Evolutionary conservation across 1,140 invertebrate species (phyloP), one percentile per base, ranked within the genome.

Genomic region (Druon quercuslanigerum): DNA sequence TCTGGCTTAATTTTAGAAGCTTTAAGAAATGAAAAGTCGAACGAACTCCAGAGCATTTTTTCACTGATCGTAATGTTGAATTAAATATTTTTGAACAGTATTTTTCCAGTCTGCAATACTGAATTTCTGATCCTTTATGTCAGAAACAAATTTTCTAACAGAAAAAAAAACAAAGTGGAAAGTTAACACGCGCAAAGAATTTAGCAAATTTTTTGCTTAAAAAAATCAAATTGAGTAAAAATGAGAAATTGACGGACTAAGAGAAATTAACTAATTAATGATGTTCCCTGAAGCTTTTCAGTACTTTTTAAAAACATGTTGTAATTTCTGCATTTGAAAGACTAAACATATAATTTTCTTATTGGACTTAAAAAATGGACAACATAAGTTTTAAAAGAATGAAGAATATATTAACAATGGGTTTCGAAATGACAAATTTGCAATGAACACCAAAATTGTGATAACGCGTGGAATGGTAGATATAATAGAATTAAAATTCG

Each of bases 1-100:
- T 81, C 73, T 78, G 73, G 82, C 75, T 79, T 86, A 87, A 86
- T 87, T 86, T 86, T 86, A 78, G 76, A 85, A 79, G 82, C 74
- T 85, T 87, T 81, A 73, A 54, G 72, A 19, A 17, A 51, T 76
- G 56, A 54, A 40, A 70, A 72, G 4, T 50, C 54, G 71, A 25
- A 57, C 72, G 74, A 51, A 73, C 7, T 14, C 72, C 33, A 66
- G 60, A 16, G 60, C 14, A 76, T 74, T 57, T 77, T 81, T 40
- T 74, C 74, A 77, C 72, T 73, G 17, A 74, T 14, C 20, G 40
- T 75, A 74, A 60, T 77, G 50, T n/a, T 72, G 50, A 73, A 71
- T 57, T 54, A 25, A 12, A 73, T 52, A 72, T 72, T 56, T 75
- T 71, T 75, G 9, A 51, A 71, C 56, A 5, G 12, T 72, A 74